These are phyloP conservation scores for Erethizon dorsatum DNA, from an alignment of 2,797 vertebrate genomes.

Conservation along the genomic window DNA sequence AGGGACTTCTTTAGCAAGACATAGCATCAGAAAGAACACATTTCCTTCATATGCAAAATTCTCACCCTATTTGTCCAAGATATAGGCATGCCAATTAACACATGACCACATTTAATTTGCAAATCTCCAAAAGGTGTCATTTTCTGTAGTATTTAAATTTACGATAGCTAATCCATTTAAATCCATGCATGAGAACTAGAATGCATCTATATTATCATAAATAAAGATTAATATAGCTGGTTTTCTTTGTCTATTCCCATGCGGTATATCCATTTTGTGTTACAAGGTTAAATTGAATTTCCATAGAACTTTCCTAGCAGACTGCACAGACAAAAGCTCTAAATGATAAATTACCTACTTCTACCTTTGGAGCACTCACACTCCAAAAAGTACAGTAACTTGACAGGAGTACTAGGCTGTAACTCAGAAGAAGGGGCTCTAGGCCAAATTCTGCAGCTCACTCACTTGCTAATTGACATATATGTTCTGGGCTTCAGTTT, in stretches of 20 bases:
- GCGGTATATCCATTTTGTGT: constrained; percentile 14
- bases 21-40: background rate
- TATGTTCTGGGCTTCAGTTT: background rate
- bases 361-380: background rate
- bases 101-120: constrained; percentile 55
- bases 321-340: background rate
- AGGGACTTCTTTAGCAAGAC: background rate
- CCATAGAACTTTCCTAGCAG: background rate
- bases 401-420: background rate
- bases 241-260: constrained; percentile 14
- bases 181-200: constrained; percentile 31
- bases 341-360: constrained; percentile 27
- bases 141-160: constrained; percentile 72
- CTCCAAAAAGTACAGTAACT: background rate
- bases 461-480: background rate
- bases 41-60: background rate
- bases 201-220: constrained; percentile 59
- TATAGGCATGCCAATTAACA: constrained; percentile 19
- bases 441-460: background rate
- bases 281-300: constrained; percentile 62
- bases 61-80: constrained; percentile 35
- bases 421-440: background rate
- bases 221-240: constrained; percentile 51
- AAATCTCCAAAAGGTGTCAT: constrained; percentile 45
- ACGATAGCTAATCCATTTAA: constrained; percentile 57